Evolutionary conservation across 2,888 invertebrate genomes (phyloP), one percentile per base, ranked within the genome.

Genomic region (Tetragonisca angustula): DNA sequence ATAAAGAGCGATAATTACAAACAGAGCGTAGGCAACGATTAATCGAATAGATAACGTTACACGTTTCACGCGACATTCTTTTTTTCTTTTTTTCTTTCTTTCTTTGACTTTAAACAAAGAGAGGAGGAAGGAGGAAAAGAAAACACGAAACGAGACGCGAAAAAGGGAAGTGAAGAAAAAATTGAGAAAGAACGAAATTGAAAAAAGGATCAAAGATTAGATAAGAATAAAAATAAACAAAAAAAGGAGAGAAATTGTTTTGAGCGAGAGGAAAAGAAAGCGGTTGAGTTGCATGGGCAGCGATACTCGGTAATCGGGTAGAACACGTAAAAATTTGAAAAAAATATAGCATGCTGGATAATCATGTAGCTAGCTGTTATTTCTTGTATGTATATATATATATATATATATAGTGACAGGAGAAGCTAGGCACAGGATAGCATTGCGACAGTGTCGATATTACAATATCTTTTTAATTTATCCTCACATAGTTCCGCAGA

Each of bases 381-480:
- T 27, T 89, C 61, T 85, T 87, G 85, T 93, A 93, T 94, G 94
- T 93, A 32, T 93, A 32, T 4, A 0, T 32, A 32, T 32, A 94
- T 93, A 32, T 27, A 27, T 4, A 4, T 32, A 32, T 32, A 94
- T 94, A 94, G 94, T 94, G 94, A 94, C 94, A 94, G 94, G 94
- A 94, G 94, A 94, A 94, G 94, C 94, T 94, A 94, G 94, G 94
- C 94, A 94, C 92, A 94, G 94, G 93, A 93, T 92, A 94, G 94
- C 92, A 89, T 93, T 93, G 93, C 93, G 91, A 93, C 92, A 93
- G 92, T 43, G 43, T 92, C 88, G 89, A 86, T 91, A 89, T 89
- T 81, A 79, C 64, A 76, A 68, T 62, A 73, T 79, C 86, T 24
- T n/a, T 74, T 65, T n/a, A 74, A 80, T 85, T 79, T 84, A 59